Percentiles rank a stretch among this genome's conserved stretches.
Evolutionary conservation across 2,797 vertebrate genomes (phyloP).

Genomic region (Tauraco hartlaubi): DNA sequence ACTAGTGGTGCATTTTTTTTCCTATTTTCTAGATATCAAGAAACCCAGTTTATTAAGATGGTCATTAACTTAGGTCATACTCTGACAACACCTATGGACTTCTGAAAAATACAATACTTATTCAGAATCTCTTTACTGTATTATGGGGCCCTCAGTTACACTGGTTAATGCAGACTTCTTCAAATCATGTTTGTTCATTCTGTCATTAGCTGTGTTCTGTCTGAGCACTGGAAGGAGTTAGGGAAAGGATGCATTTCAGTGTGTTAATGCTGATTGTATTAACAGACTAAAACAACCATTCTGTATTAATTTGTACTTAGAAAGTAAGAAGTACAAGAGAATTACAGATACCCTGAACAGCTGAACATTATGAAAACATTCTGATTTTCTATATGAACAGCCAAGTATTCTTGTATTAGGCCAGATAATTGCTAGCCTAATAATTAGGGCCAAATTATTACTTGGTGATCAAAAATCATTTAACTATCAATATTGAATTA

Average conservation of each 20-base stretch:
- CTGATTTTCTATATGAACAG: not conserved
- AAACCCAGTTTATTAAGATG: not conserved
- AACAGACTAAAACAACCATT: not conserved
- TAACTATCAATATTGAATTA: not conserved
- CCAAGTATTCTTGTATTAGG: not conserved
- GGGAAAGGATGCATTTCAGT: not conserved
- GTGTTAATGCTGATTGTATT: not conserved
- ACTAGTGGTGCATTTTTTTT: not conserved
- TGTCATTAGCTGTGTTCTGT: not conserved
- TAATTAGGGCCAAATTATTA: no score
- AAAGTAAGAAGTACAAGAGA: not conserved
- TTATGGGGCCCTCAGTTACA: not conserved
- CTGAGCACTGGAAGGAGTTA: not conserved
- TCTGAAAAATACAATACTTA: not conserved
- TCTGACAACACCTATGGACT: not conserved
- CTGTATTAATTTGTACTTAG: not conserved
- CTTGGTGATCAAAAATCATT: no score
- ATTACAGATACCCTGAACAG: not conserved
- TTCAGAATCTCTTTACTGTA: not conserved
- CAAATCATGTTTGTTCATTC: not conserved
- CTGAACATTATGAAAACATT: not conserved
- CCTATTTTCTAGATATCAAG: not conserved
- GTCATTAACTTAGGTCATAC: not conserved
- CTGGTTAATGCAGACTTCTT: not conserved
- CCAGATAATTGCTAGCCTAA: not conserved